A percentile compares a stretch with the other conserved stretches of the same genome.
Evolutionary conservation across 2,113 vertebrate genomes (phyloP).

Genomic region (Puffinus mauretanicus): DNA sequence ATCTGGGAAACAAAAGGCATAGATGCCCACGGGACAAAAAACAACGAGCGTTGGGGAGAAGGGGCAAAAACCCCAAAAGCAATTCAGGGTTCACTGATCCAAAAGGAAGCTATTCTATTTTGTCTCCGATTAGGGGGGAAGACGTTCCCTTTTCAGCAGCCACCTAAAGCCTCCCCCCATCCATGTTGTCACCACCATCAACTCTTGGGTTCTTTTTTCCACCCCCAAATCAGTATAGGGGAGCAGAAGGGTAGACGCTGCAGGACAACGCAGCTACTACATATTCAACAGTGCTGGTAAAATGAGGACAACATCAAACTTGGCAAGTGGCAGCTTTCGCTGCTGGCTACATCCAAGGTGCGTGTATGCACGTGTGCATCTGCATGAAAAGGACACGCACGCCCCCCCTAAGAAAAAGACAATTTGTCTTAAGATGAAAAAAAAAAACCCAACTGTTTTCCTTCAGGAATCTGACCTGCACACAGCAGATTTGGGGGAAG

Average conservation of each 20-base stretch:
- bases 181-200: not conserved
- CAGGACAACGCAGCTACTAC: not conserved
- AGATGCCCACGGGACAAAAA: not conserved
- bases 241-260: not conserved
- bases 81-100: not conserved
- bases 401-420: not conserved
- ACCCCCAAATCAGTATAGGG: fast-evolving
- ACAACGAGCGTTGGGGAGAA: fast-evolving
- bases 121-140: not conserved
- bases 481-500: not conserved
- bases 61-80: not conserved
- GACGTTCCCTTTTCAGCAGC: not conserved
- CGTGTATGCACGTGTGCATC: not conserved
- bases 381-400: not conserved
- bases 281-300: not conserved
- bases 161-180: not conserved
- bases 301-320: not conserved
- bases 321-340: slow-evolving; percentile 1
- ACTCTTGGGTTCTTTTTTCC: not conserved
- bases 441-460: not conserved
- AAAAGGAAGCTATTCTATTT: not conserved
- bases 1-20: not conserved
- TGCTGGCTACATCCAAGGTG: not conserved
- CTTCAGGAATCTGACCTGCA: not conserved
- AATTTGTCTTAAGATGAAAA: not conserved